Percentiles rank a stretch among this genome's conserved stretches.
phyloP scores from a whole-genome alignment of 2,888 invertebrate genomes.

The Crossocerus cetratus region DNA sequence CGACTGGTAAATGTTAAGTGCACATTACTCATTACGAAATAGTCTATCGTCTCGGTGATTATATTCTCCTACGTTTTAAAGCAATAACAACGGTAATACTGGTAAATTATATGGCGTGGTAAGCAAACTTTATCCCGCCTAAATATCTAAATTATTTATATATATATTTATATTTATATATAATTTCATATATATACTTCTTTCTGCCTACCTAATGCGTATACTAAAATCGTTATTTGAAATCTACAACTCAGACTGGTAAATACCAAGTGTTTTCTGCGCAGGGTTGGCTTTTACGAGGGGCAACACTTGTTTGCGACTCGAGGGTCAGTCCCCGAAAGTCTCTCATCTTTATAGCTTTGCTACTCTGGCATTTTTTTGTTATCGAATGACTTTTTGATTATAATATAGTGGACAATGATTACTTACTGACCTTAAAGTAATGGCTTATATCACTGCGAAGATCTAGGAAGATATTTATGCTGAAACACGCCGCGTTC shows the following conservation, averaged over 20 bases:
- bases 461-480: slow-evolving; percentile 28
- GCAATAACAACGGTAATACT: slow-evolving; percentile 74
- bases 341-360: too few species aligned
- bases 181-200: slow-evolving; percentile 20
- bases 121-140: slow-evolving; percentile 66
- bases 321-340: too few species aligned
- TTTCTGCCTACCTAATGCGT: slow-evolving; percentile 58
- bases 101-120: slow-evolving; percentile 75
- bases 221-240: slow-evolving; percentile 54
- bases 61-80: slow-evolving; percentile 52
- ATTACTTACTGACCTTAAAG: slow-evolving; percentile 19
- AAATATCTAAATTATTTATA: slow-evolving; percentile 47
- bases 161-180: slow-evolving; percentile 19
- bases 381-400: slow-evolving; percentile 34
- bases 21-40: slow-evolving; percentile 39
- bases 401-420: slow-evolving; percentile 43
- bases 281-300: too few species aligned
- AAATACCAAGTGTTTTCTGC: slow-evolving; percentile 34
- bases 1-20: slow-evolving; percentile 30
- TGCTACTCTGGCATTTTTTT: slow-evolving; percentile 20
- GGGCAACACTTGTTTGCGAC: too few species aligned
- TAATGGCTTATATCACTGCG: slow-evolving; percentile 14
- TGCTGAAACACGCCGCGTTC: slow-evolving; percentile 12
- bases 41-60: slow-evolving; percentile 48
- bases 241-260: slow-evolving; percentile 46